Evolutionary conservation across 2,797 vertebrate genomes (phyloP).

Genomic region (Limnodromus scolopaceus): DNA sequence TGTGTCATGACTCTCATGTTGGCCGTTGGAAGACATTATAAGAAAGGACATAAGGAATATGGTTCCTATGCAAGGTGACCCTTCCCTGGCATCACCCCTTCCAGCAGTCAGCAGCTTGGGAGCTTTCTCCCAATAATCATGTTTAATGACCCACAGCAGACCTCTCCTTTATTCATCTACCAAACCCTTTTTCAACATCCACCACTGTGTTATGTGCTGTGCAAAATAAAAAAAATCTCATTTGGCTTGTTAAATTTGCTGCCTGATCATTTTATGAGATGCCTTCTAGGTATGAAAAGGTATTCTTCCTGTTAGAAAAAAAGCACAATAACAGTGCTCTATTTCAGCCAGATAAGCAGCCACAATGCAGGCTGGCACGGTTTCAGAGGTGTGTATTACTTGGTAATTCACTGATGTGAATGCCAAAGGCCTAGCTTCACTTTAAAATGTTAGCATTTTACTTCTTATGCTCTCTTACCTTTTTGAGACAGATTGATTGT

Average conservation of each 20-base stretch:
- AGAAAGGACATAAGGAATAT: neutral
- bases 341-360: neutral
- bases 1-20: neutral
- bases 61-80: neutral
- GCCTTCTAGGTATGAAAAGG: neutral
- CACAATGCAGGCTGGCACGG: neutral
- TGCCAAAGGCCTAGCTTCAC: neutral
- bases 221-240: neutral
- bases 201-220: neutral
- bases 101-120: neutral
- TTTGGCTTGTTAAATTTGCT: neutral
- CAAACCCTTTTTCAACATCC: neutral
- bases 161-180: neutral
- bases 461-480: neutral
- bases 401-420: neutral
- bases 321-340: neutral
- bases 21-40: neutral
- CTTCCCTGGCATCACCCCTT: neutral
- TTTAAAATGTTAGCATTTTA: neutral
- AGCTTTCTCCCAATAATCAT: neutral
- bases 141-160: neutral
- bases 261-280: neutral
- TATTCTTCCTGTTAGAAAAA: neutral
- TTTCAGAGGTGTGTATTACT: neutral
- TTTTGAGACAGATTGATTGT: neutral